A percentile compares a stretch with the other conserved stretches of the same genome.
Conservation (phyloP, 2,113 vertebrate species). For the Benitochromis conjunctus region DNA sequence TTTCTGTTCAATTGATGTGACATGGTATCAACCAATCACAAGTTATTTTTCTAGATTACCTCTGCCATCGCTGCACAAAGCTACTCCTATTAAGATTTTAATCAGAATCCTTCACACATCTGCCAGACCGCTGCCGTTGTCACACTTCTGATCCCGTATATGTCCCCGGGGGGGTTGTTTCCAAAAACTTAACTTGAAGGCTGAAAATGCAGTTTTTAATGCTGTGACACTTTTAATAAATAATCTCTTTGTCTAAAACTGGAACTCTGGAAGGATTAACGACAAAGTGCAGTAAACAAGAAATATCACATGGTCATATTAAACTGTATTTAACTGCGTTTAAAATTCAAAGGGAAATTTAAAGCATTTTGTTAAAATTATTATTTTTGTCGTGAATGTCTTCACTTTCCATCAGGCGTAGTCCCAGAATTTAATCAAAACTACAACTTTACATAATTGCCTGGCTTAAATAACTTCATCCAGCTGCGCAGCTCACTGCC, state of each 20-base stretch:
- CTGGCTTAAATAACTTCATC: not conserved
- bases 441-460: not conserved
- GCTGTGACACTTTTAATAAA: not conserved
- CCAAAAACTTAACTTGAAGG: not conserved
- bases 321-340: not conserved
- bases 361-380: not conserved
- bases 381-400: not conserved
- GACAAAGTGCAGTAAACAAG: not conserved
- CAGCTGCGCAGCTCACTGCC: not conserved
- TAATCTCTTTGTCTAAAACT: not conserved
- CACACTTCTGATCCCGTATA: not conserved
- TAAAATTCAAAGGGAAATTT: not conserved
- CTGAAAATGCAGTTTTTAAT: not conserved
- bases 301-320: not conserved
- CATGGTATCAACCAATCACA: not conserved
- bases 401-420: not conserved
- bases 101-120: not conserved
- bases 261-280: not conserved
- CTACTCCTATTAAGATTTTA: not conserved
- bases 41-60: not conserved
- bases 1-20: not conserved
- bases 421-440: not conserved
- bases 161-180: not conserved
- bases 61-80: not conserved
- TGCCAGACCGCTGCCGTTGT: rapidly evolving